Percentiles rank a stretch among this genome's conserved stretches.
Conservation (phyloP, 2,113 vertebrate genomes). For the Mionectes macconnelli region DNA sequence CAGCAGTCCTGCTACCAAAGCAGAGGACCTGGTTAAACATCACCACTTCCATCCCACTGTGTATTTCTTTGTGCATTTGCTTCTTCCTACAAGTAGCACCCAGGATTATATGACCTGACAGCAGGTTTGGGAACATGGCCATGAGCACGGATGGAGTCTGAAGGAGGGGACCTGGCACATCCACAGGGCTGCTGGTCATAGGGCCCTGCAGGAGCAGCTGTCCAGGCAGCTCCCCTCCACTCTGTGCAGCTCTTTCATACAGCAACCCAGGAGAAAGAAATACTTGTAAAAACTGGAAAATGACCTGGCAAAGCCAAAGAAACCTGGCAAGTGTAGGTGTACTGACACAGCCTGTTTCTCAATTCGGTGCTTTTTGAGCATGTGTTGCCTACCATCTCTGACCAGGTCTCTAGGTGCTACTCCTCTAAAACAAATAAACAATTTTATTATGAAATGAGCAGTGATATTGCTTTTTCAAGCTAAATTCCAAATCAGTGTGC, state of each 20-base stretch:
- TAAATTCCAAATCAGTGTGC: background rate
- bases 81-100: background rate
- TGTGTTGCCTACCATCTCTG: background rate
- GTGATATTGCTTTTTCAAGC: constrained; percentile 1
- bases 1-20: background rate
- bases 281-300: constrained; percentile 22
- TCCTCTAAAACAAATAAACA: constrained; percentile 47
- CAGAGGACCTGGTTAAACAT: background rate
- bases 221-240: background rate
- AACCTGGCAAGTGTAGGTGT: background rate
- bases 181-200: fast-evolving
- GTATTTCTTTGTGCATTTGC: background rate
- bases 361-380: background rate
- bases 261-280: background rate
- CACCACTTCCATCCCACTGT: background rate
- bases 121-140: background rate
- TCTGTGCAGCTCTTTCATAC: constrained; percentile 8
- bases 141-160: fast-evolving
- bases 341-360: background rate
- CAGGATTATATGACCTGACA: background rate
- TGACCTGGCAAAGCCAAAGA: background rate
- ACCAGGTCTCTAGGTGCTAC: background rate
- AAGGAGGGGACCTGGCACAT: background rate
- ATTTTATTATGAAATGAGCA: constrained; percentile 3
- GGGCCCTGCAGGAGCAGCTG: background rate